phyloP scores from a whole-genome alignment of 2,113 vertebrate genomes.

The Psophia crepitans region DNA sequence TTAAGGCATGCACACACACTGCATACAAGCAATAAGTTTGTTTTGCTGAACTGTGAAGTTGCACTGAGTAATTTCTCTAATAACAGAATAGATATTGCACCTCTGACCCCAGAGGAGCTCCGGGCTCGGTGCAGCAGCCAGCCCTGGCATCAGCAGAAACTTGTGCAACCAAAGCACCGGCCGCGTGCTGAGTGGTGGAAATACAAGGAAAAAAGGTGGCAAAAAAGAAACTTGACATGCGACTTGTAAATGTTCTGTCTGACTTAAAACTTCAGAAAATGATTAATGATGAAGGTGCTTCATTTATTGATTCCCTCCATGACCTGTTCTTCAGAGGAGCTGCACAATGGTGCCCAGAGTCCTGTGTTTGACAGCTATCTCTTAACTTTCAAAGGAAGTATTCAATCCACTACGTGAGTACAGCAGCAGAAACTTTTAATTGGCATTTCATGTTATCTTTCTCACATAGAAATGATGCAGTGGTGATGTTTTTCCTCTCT shows the following conservation, averaged over 20 bases:
- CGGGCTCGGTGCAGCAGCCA: neutral
- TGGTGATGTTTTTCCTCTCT: neutral
- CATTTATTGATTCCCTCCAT: neutral
- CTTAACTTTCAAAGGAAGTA: neutral
- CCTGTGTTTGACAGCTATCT: neutral
- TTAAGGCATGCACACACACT: neutral
- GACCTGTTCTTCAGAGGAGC: neutral
- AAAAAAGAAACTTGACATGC: neutral
- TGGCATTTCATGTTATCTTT: neutral
- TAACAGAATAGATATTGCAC: slow-evolving; percentile 43
- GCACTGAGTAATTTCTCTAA: slow-evolving; percentile 59
- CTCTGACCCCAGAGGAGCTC: slow-evolving; percentile 26
- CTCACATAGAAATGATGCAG: neutral
- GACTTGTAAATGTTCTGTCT: neutral
- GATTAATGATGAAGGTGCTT: neutral
- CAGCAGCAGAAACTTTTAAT: slow-evolving; percentile 24
- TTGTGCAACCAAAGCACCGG: neutral
- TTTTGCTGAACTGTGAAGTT: slow-evolving; percentile 58
- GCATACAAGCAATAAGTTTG: slow-evolving; percentile 7
- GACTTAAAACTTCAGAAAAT: neutral
- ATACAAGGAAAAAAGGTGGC: neutral
- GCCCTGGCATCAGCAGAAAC: slow-evolving; percentile 22
- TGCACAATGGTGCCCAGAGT: neutral
- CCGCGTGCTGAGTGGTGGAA: neutral
- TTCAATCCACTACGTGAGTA: neutral